These are phyloP conservation scores for Megastigmus dorsalis DNA, from an alignment of 2,888 invertebrate species.

Conservation along the genomic window DNA sequence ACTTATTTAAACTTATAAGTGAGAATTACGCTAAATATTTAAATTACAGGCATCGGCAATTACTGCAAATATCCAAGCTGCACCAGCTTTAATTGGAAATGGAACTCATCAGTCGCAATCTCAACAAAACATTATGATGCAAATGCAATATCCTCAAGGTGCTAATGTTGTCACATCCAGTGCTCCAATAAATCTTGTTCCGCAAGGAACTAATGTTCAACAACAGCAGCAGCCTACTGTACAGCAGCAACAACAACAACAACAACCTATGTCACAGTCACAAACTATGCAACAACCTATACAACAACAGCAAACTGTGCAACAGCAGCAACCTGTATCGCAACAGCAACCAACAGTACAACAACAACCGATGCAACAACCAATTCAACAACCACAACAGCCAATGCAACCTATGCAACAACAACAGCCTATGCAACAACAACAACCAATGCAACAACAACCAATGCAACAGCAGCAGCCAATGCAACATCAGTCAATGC, in stretches of 20 bases:
- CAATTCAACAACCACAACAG: conserved; percentile 60
- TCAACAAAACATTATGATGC: conserved; percentile 65
- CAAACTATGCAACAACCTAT: conserved; percentile 55
- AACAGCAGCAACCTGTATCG: conserved; percentile 51
- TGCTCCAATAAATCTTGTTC: conserved; percentile 45
- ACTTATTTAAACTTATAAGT: background rate
- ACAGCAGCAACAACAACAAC: conserved; percentile 49
- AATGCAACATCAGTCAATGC: conserved; percentile 48
- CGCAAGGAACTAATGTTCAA: conserved; percentile 52
- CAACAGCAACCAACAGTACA: conserved; percentile 54
- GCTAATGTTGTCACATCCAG: conserved; percentile 59
- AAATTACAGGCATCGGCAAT: conserved; percentile 55
- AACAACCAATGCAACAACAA: conserved; percentile 49
- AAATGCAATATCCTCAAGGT: conserved; percentile 65
- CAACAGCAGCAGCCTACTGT: conserved; percentile 60
- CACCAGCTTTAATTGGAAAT: conserved; percentile 60
- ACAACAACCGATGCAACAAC: conserved; percentile 61
- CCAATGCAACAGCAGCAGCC: conserved; percentile 57
- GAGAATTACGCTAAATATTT: background rate
- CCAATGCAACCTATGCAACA: conserved; percentile 32
- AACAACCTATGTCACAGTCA: conserved; percentile 8
- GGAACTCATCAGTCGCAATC: conserved; percentile 63
- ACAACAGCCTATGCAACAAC: conserved; percentile 25
- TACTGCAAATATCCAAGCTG: conserved; percentile 61
- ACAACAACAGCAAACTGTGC: conserved; percentile 56